Evolutionary conservation across 2,888 invertebrate species (phyloP).

Genomic region (Galerucella nymphaeae): DNA sequence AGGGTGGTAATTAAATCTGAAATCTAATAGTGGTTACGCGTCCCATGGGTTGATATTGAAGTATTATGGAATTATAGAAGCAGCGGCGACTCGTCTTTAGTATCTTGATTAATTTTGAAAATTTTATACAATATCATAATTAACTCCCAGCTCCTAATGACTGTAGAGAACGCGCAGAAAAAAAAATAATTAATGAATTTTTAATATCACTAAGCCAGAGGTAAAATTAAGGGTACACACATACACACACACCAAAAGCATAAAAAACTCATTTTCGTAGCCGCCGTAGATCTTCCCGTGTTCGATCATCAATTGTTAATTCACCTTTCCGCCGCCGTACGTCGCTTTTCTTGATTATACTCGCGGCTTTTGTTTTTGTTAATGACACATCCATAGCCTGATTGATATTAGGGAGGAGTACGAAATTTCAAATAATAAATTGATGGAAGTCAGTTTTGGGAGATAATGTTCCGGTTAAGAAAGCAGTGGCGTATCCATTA

Average conservation of each 20-base stretch:
- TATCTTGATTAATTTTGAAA: neutral
- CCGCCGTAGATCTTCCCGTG: conserved; percentile 35
- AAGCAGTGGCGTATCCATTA: conserved; percentile 20
- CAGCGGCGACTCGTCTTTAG: conserved; percentile 25
- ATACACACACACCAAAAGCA: conserved; percentile 27
- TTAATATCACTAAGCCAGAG: conserved; percentile 45
- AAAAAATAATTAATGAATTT: conserved; percentile 40
- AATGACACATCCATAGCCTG: conserved; percentile 61
- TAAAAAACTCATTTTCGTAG: conserved; percentile 44
- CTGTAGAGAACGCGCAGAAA: neutral
- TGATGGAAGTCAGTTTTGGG: conserved; percentile 56
- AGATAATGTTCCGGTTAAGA: conserved; percentile 26
- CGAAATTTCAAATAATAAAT: conserved; percentile 58
- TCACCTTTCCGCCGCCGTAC: conserved; percentile 38
- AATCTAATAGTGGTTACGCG: conserved; percentile 53
- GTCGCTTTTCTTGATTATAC: conserved; percentile 43
- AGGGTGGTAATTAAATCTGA: conserved; percentile 54
- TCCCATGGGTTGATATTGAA: conserved; percentile 43
- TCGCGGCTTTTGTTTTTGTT: conserved; percentile 61
- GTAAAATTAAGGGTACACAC: conserved; percentile 21
- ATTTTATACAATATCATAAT: conserved; percentile 1
- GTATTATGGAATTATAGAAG: conserved; percentile 32
- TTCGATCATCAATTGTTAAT: conserved; percentile 49
- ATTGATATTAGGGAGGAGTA: conserved; percentile 62
- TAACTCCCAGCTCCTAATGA: conserved; percentile 13